A percentile compares a stretch with the other conserved stretches of the same genome.
Conservation (phyloP, 2,797 vertebrate genomes). For the Scomberomorus guttatus region DNA sequence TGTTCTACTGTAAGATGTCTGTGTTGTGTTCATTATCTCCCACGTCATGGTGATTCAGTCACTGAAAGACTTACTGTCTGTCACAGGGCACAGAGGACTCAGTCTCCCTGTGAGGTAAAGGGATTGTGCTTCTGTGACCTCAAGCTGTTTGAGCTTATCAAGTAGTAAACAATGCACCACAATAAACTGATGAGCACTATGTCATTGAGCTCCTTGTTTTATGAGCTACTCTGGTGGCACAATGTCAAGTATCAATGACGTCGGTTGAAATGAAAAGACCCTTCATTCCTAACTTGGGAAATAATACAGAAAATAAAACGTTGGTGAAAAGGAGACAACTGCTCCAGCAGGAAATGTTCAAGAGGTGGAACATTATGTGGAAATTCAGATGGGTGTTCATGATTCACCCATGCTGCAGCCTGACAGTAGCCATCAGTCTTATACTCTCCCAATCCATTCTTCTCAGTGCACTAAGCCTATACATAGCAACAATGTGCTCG, state of each 20-base stretch:
- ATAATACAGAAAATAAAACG: conserved; percentile 30
- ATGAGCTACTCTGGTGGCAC: conserved; percentile 35
- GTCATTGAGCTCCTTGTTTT: conserved; percentile 44
- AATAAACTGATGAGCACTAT: conserved; percentile 57
- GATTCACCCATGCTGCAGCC: conserved; percentile 64
- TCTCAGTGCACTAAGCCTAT: conserved; percentile 52
- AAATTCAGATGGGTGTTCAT: conserved; percentile 60
- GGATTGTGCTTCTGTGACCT: conserved; percentile 64
- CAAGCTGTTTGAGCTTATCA: conserved; percentile 66
- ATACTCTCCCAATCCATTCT: conserved; percentile 52
- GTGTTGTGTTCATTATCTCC: conserved; percentile 61
- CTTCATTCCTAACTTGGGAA: not conserved
- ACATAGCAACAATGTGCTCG: conserved; percentile 69
- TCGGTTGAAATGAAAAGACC: conserved; percentile 19
- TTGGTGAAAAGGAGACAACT: conserved; percentile 13
- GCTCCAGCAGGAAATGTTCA: conserved; percentile 29
- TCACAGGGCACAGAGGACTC: conserved; percentile 56
- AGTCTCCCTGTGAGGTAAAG: conserved; percentile 63
- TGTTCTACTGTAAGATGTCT: conserved; percentile 42
- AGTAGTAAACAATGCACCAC: conserved; percentile 69
- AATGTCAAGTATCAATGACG: conserved; percentile 59
- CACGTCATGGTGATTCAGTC: conserved; percentile 57
- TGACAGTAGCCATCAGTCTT: conserved; percentile 72
- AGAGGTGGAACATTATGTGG: conserved; percentile 47
- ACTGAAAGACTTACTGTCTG: conserved; percentile 51